phyloP scores from a whole-genome alignment of 2,113 vertebrate genomes.

The Lepus americanus region DNA sequence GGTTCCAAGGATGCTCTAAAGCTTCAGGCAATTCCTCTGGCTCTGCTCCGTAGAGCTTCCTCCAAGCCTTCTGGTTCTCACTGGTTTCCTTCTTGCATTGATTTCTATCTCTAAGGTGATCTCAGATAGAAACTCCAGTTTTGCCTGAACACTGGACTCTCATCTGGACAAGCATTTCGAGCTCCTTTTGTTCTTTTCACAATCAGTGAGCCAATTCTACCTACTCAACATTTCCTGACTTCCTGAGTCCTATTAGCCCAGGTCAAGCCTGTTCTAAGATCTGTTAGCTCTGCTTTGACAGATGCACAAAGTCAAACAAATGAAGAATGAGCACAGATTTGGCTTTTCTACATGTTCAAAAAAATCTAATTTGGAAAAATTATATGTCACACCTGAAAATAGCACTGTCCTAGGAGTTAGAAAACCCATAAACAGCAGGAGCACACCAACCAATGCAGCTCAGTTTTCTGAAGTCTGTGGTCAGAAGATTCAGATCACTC shows the following conservation, averaged over 20 bases:
- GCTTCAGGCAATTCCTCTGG: neutral
- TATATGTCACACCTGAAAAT: neutral
- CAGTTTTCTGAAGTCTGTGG: neutral
- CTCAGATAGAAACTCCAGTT: neutral
- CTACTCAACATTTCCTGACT: neutral
- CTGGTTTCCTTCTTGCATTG: neutral
- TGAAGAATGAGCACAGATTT: constrained; percentile 35
- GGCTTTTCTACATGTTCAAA: neutral
- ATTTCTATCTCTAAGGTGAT: neutral
- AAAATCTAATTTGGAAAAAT: constrained; percentile 38
- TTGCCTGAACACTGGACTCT: neutral
- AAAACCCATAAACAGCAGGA: neutral
- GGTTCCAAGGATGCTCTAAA: neutral
- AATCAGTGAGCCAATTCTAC: neutral
- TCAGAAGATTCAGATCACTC: neutral
- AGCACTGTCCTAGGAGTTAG: neutral
- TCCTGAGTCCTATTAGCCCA: neutral
- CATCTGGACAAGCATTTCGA: neutral
- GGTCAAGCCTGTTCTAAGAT: neutral
- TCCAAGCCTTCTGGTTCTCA: neutral
- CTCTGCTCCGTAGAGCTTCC: neutral
- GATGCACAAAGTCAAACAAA: neutral
- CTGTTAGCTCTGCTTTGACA: constrained; percentile 18
- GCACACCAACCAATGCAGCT: neutral
- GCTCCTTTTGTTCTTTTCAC: neutral